Evolutionary conservation across 1,140 invertebrate genomes (phyloP), one percentile per base, ranked within the genome.

Genomic region (Drosophila sturtevanti): DNA sequence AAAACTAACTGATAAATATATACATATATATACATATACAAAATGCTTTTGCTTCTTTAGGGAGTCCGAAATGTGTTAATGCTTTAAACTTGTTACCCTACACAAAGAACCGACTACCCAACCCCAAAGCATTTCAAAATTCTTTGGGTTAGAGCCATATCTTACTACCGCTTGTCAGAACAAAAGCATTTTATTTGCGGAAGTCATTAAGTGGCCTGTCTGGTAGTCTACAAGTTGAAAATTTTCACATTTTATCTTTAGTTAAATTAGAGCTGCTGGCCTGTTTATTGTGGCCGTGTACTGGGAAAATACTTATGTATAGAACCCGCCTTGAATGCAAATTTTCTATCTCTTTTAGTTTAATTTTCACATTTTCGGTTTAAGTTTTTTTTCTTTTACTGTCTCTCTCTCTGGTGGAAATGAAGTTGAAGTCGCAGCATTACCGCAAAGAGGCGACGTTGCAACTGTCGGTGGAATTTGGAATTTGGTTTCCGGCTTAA

Each of bases 191-290:
- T 84, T 78, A 84, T 84, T 87, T 84, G 84, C 84, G 84, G 84
- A 89, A 89, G 80, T 89, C 84, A 89, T 89, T 89, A 84, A 80
- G 84, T 84, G 84, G 85, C 70, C 66, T 60, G 81, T 71, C 67
- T 60, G 69, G 66, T 59, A 63, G 60, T 31, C 27, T 48, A 16
- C 41, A 16, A 48, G 41, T 48, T 48, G 60, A 63, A 74, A 86
- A 75, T 68, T 67, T 67, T 81, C 67, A 54, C 78, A 64, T 67
- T 63, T 56, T 38, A 58, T 24, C 51, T 14, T n/a, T 38, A 54
- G 16, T 38, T 52, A 68, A 64, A 63, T 55, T 73, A 60, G 56
- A 59, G 59, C 66, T 70, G 52, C 27, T 31, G 27, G 27, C 27
- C 27, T 21, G 16, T 21, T 67, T 37, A 56, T 67, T 69, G 76